A percentile compares a stretch with the other conserved stretches of the same genome.
These are phyloP conservation scores for Cyphomyrmex costatus DNA, from an alignment of 1,140 invertebrate species.

Conservation along the genomic window DNA sequence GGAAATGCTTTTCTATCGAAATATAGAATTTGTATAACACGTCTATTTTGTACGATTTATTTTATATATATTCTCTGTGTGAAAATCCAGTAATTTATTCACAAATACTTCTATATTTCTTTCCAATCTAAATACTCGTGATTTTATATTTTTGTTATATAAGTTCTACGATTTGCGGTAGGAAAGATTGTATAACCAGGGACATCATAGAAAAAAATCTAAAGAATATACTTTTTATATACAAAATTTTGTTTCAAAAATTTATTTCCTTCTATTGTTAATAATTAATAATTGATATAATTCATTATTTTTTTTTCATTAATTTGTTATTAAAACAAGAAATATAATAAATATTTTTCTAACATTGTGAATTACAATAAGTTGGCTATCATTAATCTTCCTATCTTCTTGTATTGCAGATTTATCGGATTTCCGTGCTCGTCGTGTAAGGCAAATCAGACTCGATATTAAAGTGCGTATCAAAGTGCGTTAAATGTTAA, in stretches of 20 bases:
- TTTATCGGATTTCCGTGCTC: constrained; percentile 56
- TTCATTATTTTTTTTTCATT: background rate
- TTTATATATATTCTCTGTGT: too few species aligned
- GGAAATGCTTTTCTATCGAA: background rate
- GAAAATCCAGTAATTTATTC: background rate
- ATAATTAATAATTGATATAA: background rate
- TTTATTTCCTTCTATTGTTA: background rate
- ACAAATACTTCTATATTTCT: background rate
- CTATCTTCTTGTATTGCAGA: constrained; percentile 43
- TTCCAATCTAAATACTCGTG: background rate
- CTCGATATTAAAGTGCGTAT: constrained; percentile 53
- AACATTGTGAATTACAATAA: background rate
- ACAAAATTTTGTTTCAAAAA: background rate
- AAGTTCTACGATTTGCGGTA: background rate
- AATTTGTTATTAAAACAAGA: background rate
- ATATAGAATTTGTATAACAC: background rate
- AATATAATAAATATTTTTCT: background rate
- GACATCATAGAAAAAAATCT: background rate
- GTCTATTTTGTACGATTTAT: background rate
- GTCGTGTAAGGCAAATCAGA: constrained; percentile 53
- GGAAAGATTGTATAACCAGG: background rate
- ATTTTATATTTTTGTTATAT: background rate
- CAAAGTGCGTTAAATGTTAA: constrained; percentile 17
- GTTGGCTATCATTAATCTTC: constrained; percentile 17
- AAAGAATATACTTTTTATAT: background rate